These are phyloP conservation scores for Tachysurus fulvidraco DNA, from an alignment of 2,113 vertebrate genomes.

Conservation along the genomic window DNA sequence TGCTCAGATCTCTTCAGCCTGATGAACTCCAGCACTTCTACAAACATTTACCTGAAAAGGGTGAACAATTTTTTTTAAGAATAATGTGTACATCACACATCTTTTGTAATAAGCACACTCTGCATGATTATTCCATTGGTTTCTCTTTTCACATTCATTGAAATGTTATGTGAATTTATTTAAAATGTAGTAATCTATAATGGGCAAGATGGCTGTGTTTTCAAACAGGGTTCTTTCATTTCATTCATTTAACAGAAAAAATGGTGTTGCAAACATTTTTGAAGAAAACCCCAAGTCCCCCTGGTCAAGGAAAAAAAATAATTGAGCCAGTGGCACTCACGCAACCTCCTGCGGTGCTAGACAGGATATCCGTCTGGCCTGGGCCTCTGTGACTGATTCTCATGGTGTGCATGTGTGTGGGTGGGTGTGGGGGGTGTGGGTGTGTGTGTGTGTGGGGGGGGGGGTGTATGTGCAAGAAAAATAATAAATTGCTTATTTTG, in stretches of 20 bases:
- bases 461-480: background rate
- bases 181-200: background rate
- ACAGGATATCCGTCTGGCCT: slow-evolving; percentile 54
- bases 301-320: slow-evolving; percentile 23
- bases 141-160: background rate
- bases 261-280: slow-evolving; percentile 47
- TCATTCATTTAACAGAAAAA: slow-evolving; percentile 17
- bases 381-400: slow-evolving; percentile 53
- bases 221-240: background rate
- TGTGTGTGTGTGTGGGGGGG: background rate
- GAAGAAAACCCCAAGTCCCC: slow-evolving; percentile 12
- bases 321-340: slow-evolving; percentile 30
- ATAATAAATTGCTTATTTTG: background rate
- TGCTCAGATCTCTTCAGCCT: slow-evolving; percentile 66
- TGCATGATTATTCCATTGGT: background rate
- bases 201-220: background rate
- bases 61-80: slow-evolving; percentile 52
- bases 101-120: background rate
- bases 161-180: background rate
- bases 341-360: slow-evolving; percentile 18
- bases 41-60: slow-evolving; percentile 62
- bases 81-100: background rate
- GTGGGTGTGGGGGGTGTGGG: background rate
- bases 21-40: slow-evolving; percentile 66
- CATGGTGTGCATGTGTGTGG: background rate